A percentile compares a stretch with the other conserved stretches of the same genome.
phyloP scores from a whole-genome alignment of 2,888 invertebrate species.

The Nymphalis polychloros region DNA sequence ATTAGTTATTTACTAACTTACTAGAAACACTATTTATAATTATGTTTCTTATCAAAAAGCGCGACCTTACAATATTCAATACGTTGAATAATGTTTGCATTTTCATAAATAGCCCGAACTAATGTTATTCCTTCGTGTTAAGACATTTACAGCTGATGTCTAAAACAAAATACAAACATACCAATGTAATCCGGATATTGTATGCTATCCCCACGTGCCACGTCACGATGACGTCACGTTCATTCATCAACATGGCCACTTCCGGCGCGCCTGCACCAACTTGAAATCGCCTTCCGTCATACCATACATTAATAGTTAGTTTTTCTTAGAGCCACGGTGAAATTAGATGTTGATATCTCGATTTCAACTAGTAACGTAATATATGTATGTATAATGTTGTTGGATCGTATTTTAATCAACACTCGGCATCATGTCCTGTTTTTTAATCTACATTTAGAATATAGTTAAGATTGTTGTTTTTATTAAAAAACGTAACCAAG shows the following conservation, averaged over 20 bases:
- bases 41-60: conserved; percentile 1
- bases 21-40: not conserved
- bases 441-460: too few relatives aligned
- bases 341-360: conserved; percentile 16
- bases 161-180: conserved; percentile 24
- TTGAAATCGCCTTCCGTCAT: conserved; percentile 46
- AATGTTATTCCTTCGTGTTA: not conserved
- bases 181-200: conserved; percentile 32
- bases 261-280: conserved; percentile 55
- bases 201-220: conserved; percentile 25
- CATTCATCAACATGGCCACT: conserved; percentile 60
- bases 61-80: not conserved
- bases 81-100: conserved; percentile 2
- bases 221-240: conserved; percentile 57
- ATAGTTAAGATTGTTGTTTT: too few relatives aligned
- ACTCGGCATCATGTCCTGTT: too few relatives aligned
- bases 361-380: not conserved
- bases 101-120: not conserved
- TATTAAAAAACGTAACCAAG: too few relatives aligned
- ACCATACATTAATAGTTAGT: conserved; percentile 28
- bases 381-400: not conserved
- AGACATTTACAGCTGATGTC: conserved; percentile 27
- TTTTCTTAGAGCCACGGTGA: conserved; percentile 24
- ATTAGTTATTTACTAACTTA: too few relatives aligned
- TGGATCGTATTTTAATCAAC: too few relatives aligned